phyloP scores from a whole-genome alignment of 2,888 invertebrate species.

The Tetragnatha montana region DNA sequence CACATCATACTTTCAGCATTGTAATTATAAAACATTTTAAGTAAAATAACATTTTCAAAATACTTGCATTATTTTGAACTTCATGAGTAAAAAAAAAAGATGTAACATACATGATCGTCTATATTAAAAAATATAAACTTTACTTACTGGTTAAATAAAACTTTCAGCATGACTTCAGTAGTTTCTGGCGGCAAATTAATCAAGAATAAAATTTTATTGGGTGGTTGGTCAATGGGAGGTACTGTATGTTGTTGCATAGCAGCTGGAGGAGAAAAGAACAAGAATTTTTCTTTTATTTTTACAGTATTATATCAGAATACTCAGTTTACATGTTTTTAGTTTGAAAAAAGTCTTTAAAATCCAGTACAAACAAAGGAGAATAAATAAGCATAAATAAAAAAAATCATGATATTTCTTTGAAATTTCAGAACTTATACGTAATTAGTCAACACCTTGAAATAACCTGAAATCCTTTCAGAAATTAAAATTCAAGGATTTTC shows the following conservation, averaged over 20 bases:
- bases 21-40: too few relatives aligned
- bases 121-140: conserved; percentile 24
- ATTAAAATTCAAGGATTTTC: too few relatives aligned
- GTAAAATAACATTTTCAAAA: too few relatives aligned
- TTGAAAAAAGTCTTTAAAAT: too few relatives aligned
- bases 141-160: conserved; percentile 95
- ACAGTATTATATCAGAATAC: neutral
- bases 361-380: neutral
- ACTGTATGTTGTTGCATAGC: conserved; percentile 3
- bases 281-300: neutral
- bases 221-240: conserved; percentile 86
- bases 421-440: too few relatives aligned
- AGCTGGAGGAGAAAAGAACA: neutral
- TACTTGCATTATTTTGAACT: neutral
- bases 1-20: too few relatives aligned
- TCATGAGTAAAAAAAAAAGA: too few relatives aligned
- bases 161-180: conserved; percentile 98
- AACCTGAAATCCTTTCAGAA: too few relatives aligned
- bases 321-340: neutral
- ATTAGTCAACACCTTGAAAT: too few relatives aligned
- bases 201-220: conserved; percentile 99
- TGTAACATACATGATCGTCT: too few relatives aligned
- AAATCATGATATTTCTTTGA: too few relatives aligned
- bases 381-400: neutral
- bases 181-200: conserved; percentile 99